Conservation (phyloP, 2,888 invertebrate species). For the Byasa hedistus region DNA sequence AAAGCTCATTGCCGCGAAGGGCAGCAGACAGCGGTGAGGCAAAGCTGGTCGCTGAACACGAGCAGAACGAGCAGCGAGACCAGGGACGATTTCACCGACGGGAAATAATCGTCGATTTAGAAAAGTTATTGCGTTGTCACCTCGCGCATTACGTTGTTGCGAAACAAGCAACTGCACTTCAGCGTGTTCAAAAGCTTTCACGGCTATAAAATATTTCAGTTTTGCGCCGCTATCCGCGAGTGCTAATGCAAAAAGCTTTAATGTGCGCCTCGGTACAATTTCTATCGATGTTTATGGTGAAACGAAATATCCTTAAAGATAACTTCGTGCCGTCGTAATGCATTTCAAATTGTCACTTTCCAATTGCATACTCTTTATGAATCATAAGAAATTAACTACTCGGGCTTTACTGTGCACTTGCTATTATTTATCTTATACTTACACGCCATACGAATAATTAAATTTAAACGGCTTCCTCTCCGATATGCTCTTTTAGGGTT, state of each 20-base stretch:
- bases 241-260: constrained; percentile 26
- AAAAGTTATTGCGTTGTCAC: constrained; percentile 24
- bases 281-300: constrained; percentile 23
- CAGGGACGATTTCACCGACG: constrained; percentile 23
- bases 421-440: neutral
- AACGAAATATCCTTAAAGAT: constrained; percentile 22
- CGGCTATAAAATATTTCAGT: constrained; percentile 22
- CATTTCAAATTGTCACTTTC: constrained; percentile 18
- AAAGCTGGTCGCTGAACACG: constrained; percentile 19
- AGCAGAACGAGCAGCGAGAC: constrained; percentile 4
- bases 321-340: constrained; percentile 4
- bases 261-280: constrained; percentile 20
- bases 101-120: constrained; percentile 28
- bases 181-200: constrained; percentile 22
- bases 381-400: constrained; percentile 1
- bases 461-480: neutral
- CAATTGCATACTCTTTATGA: constrained; percentile 18
- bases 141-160: constrained; percentile 10
- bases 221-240: constrained; percentile 20
- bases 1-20: constrained; percentile 15
- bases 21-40: neutral
- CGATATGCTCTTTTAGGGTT: no score
- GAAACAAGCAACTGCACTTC: constrained; percentile 31
- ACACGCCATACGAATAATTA: neutral
- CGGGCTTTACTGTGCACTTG: neutral